phyloP scores from a whole-genome alignment of 2,888 invertebrate genomes.

The Lutraria lutraria region DNA sequence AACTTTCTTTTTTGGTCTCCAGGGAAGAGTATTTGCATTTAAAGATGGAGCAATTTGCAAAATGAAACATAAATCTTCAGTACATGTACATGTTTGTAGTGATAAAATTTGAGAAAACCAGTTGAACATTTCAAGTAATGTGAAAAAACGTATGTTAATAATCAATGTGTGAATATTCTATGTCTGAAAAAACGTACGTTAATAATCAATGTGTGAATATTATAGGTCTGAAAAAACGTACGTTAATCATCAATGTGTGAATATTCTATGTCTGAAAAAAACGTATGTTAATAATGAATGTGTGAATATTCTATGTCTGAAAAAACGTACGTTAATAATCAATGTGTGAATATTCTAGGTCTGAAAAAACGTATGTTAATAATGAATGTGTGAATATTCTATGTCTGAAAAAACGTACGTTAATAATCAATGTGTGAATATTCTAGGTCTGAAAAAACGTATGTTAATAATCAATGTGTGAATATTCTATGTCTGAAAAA shows the following conservation, averaged over 20 bases:
- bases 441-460: background rate
- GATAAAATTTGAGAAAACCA: background rate
- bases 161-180: too few relatives aligned
- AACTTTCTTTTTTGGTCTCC: background rate
- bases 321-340: background rate
- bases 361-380: background rate
- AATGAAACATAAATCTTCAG: background rate
- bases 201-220: too few relatives aligned
- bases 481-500: background rate
- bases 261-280: background rate
- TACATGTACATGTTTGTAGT: too few relatives aligned
- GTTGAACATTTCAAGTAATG: background rate
- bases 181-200: background rate
- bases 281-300: background rate
- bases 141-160: background rate
- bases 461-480: background rate
- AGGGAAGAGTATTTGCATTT: conserved; percentile 16
- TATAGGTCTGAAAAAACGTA: background rate
- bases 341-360: too few relatives aligned
- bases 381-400: too few relatives aligned
- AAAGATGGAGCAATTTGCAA: background rate
- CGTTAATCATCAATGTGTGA: background rate
- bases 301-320: too few relatives aligned
- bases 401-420: background rate
- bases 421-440: too few relatives aligned